A percentile compares a stretch with the other conserved stretches of the same genome.
Conservation (phyloP, 23 tunicate species). For the Oikopleura albicans region DNA sequence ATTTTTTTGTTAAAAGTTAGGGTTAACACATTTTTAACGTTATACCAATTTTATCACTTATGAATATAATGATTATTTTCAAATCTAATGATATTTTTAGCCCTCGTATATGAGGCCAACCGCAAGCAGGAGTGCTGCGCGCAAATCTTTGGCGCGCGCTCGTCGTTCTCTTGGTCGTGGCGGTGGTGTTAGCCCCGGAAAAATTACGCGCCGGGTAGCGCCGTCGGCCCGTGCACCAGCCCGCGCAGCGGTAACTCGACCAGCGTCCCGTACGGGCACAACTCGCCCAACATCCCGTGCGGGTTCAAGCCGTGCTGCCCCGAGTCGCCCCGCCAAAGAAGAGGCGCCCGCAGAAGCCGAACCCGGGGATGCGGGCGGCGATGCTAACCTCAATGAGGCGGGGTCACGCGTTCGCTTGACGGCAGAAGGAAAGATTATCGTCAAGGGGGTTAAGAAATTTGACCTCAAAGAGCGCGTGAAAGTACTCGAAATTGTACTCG, state of each 20-base stretch:
- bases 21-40: too few species aligned
- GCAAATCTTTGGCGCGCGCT: background rate
- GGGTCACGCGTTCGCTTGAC: background rate
- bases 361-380: background rate
- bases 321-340: too few species aligned
- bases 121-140: background rate
- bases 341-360: background rate
- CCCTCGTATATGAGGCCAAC: background rate
- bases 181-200: too few species aligned
- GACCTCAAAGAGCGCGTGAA: slow-evolving; percentile 2
- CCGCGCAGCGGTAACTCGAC: too few species aligned
- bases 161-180: background rate
- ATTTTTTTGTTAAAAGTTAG: too few species aligned
- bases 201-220: too few species aligned
- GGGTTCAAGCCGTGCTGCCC: too few species aligned
- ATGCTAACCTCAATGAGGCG: background rate
- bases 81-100: too few species aligned
- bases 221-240: background rate
- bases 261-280: too few species aligned
- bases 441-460: slow-evolving; percentile 1
- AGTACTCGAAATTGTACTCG: slow-evolving; percentile 15
- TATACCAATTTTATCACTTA: too few species aligned
- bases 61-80: too few species aligned
- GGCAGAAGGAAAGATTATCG: slow-evolving; percentile 2
- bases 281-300: too few species aligned